Base-by-base conservation (phyloP, 2,113 vertebrate species). In the Trogon melanurus region DNA sequence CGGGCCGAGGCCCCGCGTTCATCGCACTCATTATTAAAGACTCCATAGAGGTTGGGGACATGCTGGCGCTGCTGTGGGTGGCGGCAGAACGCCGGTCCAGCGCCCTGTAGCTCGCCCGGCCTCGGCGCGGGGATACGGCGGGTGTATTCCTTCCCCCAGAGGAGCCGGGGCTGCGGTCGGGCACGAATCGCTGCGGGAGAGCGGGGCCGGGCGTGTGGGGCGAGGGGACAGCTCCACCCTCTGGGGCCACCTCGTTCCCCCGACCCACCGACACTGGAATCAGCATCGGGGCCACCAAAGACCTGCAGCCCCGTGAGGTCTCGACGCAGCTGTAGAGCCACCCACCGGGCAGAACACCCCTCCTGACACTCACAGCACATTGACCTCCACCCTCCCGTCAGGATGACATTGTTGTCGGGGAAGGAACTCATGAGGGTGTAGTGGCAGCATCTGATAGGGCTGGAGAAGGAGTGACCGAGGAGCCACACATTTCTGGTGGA, bases 11-110 rank as follows among this genome's bases (percentile, higher is more conserved):
- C 3, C 45, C 53, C 2, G 1, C 13, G 11, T 9, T 6, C 10
- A 2, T 62, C 2, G 2, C 0, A 1, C 0, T 0, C 4, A 0
- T 1, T 29, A 1, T 1, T 1, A 6, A 6, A 26, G 16, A 2
- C 0, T 6, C 7, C 26, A 30, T 7, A 11, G 6, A 5, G 1
- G 2, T 81, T 26, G 4, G 0, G 45, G 16, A n/a, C 4, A 51
- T 8, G 0, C 3, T 1, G 2, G 70, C 48, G 0, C 2, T 0
- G 50, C 34, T 64, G 10, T 56, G 4, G 10, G 51, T 85, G 50
- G n/a, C 34, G 0, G 16, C 44, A 60, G 15, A 81, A 3, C 7
- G 26, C 3, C 14, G 1, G 17, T 71, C 44, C 64, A 84, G 57
- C 5, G 3, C 11, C 19, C 72, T 90, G 64, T 15, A 25, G 64